Base-by-base conservation (phyloP, 2,888 invertebrate genomes). In the Lucinisca nassula region DNA sequence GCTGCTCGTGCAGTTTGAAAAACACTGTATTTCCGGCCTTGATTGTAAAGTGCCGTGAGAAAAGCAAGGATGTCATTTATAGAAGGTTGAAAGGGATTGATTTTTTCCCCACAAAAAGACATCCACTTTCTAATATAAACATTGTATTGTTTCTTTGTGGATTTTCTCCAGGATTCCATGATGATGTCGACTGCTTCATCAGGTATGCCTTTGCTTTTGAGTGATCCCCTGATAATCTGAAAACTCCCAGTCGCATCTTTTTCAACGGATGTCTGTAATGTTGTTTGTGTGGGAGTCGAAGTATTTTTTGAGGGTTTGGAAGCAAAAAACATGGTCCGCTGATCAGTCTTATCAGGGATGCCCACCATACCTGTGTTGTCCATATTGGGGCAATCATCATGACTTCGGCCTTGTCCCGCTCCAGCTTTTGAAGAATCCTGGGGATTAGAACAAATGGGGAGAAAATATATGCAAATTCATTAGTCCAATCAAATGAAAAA, bases 121-220 rank as follows among this genome's bases (percentile, higher is more conserved):
- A 77, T 77, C 88, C 84, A 88, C 72, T 78, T 86, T n/a, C 76
- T 30, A 40, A 80, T 75, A 70, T 82, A 83, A n/a, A 45, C 12
- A 17, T 35, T 32, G 51, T 86, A 86, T 58, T 82, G 85, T 45
- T 77, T 67, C 35, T 55, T 79, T 12, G 83, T 86, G 27, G 73
- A 51, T 17, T 30, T 21, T 35, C 83, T 27, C 88, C 88, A 88
- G 8, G 84, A 80, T 32, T 30, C 58, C 38, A 55, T 32, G 45
- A 84, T 79, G 32, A 84, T 72, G 24, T 78, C 14, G 58, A n/a
- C 35, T 72, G 84, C 55, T n/a, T 38, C n/a, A 35, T 17, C 37
- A 30, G 45, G 78, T 73, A 70, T n/a, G 27, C 32, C 58, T 78
- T 38, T 30, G 37, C 35, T 79, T 70, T 40, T 12, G 10, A 58